Conservation (phyloP, 2,888 invertebrate species). For the Pemphredon lugubris region DNA sequence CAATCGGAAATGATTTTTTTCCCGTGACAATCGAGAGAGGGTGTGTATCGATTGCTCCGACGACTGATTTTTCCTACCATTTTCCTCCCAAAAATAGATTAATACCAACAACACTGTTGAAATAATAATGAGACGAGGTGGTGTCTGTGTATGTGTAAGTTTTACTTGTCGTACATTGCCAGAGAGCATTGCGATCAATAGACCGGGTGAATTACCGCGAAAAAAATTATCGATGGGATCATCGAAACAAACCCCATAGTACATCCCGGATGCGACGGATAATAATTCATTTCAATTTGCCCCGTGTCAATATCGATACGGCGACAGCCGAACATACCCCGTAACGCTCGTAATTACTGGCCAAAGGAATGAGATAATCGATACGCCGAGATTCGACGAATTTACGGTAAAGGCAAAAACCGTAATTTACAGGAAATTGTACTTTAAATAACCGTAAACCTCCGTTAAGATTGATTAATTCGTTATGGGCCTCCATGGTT, state of each 20-base stretch:
- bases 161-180: too few species aligned
- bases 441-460: conserved; percentile 21
- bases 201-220: too few species aligned
- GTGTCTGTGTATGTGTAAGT: too few species aligned
- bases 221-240: neutral
- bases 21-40: too few species aligned
- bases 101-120: too few species aligned
- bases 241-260: conserved; percentile 3
- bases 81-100: too few species aligned
- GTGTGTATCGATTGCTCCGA: too few species aligned
- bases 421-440: conserved; percentile 24
- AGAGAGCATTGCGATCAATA: too few species aligned
- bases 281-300: conserved; percentile 52
- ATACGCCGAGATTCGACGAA: conserved; percentile 21
- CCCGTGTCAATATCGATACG: conserved; percentile 32
- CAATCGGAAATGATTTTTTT: too few species aligned
- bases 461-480: conserved; percentile 34
- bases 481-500: neutral
- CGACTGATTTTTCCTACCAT: too few species aligned
- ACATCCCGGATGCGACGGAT: neutral
- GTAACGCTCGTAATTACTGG: conserved; percentile 35
- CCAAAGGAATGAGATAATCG: conserved; percentile 40
- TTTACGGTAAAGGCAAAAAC: conserved; percentile 33
- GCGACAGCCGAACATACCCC: conserved; percentile 18
- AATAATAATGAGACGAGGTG: too few species aligned